Evolutionary conservation across 2,888 invertebrate species (phyloP).

Genomic region (Melipona bicolor): DNA sequence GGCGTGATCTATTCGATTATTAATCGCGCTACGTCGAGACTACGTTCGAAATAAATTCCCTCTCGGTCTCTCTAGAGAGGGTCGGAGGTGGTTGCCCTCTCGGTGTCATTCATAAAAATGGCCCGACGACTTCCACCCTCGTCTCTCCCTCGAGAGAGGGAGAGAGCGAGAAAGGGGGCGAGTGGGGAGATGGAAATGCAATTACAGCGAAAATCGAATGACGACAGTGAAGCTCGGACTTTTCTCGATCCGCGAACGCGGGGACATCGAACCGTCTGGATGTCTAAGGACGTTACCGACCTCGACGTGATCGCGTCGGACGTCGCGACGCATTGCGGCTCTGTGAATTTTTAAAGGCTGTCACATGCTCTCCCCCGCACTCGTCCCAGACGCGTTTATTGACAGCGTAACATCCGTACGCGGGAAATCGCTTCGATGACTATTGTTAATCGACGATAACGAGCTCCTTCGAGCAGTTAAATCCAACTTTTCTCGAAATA

Average conservation of each 20-base stretch:
- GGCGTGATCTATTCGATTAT: conserved; percentile 28
- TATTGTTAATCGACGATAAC: too few species aligned
- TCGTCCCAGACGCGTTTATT: conserved; percentile 25
- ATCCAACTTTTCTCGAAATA: too few species aligned
- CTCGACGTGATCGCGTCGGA: conserved; percentile 61
- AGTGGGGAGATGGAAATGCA: conserved; percentile 5
- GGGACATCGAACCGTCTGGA: conserved; percentile 52
- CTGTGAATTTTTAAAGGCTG: conserved; percentile 65
- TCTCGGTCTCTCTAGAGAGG: not conserved
- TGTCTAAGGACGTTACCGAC: conserved; percentile 52
- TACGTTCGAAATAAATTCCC: conserved; percentile 19
- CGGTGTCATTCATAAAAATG: conserved; percentile 7
- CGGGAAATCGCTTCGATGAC: conserved; percentile 4
- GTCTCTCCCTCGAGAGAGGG: not conserved
- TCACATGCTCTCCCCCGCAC: conserved; percentile 27
- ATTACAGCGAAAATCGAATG: conserved; percentile 54
- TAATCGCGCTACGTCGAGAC: conserved; percentile 9
- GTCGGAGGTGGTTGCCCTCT: not conserved
- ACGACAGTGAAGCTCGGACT: conserved; percentile 15
- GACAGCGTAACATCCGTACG: conserved; percentile 31
- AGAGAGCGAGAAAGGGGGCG: not conserved
- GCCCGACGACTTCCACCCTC: not conserved
- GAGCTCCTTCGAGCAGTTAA: too few species aligned
- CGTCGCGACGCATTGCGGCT: conserved; percentile 61
- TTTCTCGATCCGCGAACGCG: conserved; percentile 25